A percentile compares a stretch with the other conserved stretches of the same genome.
These are phyloP conservation scores for Scatophagus argus DNA, from an alignment of 2,113 vertebrate genomes.

Conservation along the genomic window DNA sequence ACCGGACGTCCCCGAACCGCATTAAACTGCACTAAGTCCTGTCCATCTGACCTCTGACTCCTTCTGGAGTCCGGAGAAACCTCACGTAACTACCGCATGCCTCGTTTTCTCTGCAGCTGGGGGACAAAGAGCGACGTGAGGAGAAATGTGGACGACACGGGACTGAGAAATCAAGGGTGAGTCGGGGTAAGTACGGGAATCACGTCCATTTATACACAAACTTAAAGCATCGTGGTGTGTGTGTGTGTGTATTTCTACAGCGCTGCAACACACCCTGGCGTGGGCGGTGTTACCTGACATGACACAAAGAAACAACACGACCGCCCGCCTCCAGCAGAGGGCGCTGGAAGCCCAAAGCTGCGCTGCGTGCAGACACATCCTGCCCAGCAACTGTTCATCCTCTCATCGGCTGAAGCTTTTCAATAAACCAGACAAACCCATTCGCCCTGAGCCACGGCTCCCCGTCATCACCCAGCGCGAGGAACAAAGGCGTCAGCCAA, in stretches of 20 bases:
- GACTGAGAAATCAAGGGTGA: slow-evolving; percentile 1
- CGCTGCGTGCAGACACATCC: slow-evolving; percentile 21
- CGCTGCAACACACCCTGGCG: neutral
- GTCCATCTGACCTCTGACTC: slow-evolving; percentile 4
- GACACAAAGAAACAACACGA: slow-evolving; percentile 6
- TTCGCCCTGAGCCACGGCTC: slow-evolving; percentile 42
- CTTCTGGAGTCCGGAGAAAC: neutral
- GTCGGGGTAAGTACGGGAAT: slow-evolving; percentile 27
- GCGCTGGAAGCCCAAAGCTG: slow-evolving; percentile 27
- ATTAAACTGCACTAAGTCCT: neutral
- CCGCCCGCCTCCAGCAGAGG: slow-evolving; percentile 64
- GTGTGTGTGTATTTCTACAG: slow-evolving; percentile 16
- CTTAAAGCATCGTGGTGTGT: slow-evolving; percentile 23
- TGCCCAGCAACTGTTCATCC: slow-evolving; percentile 70
- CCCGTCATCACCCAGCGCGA: slow-evolving; percentile 36
- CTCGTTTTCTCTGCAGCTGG: neutral
- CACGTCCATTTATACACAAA: slow-evolving; percentile 11
- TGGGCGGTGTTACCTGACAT: slow-evolving; percentile 11
- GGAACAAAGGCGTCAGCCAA: slow-evolving; percentile 41
- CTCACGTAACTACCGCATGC: neutral
- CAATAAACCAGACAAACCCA: slow-evolving; percentile 44
- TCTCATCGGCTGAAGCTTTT: slow-evolving; percentile 41
- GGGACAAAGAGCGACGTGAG: neutral
- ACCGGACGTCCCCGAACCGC: neutral
- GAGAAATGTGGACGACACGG: slow-evolving; percentile 3